phyloP scores from a whole-genome alignment of 2,888 invertebrate species.

The Allophyes oxyacanthae region DNA sequence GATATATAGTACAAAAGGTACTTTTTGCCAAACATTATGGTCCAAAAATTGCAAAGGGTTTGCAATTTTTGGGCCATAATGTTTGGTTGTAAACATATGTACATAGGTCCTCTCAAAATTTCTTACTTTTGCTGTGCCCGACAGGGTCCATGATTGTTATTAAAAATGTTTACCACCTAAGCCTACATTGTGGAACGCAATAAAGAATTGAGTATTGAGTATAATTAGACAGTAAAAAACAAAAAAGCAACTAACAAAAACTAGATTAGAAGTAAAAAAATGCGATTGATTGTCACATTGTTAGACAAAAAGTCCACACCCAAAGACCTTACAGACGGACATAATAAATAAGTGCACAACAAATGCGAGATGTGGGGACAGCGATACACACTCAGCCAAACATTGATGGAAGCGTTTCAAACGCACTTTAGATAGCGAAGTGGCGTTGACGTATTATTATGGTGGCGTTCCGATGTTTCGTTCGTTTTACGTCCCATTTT shows the following conservation, averaged over 20 bases:
- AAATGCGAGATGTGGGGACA: conserved; percentile 60
- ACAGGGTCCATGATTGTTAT: too few relatives aligned
- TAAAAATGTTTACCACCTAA: too few relatives aligned
- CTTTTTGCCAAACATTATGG: too few relatives aligned
- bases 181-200: too few relatives aligned
- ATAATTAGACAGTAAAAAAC: not conserved
- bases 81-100: too few relatives aligned
- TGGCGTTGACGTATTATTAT: conserved; percentile 88
- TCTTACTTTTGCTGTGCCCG: too few relatives aligned
- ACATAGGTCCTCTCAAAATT: too few relatives aligned
- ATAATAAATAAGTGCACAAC: conserved; percentile 50
- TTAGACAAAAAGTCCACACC: conserved; percentile 30
- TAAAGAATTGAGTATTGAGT: too few relatives aligned
- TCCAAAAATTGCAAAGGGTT: too few relatives aligned
- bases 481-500: conserved; percentile 37
- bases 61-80: too few relatives aligned
- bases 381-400: conserved; percentile 82
- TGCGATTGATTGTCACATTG: conserved; percentile 8
- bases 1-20: too few relatives aligned
- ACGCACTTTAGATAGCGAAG: conserved; percentile 85
- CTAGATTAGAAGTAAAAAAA: too few relatives aligned
- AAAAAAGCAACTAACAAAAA: not conserved
- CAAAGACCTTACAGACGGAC: conserved; percentile 29
- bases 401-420: conserved; percentile 89
- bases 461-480: conserved; percentile 62